A percentile compares a stretch with the other conserved stretches of the same genome.
Conservation (phyloP, 2,797 vertebrate genomes). For the Paedocypris micromegethes region DNA sequence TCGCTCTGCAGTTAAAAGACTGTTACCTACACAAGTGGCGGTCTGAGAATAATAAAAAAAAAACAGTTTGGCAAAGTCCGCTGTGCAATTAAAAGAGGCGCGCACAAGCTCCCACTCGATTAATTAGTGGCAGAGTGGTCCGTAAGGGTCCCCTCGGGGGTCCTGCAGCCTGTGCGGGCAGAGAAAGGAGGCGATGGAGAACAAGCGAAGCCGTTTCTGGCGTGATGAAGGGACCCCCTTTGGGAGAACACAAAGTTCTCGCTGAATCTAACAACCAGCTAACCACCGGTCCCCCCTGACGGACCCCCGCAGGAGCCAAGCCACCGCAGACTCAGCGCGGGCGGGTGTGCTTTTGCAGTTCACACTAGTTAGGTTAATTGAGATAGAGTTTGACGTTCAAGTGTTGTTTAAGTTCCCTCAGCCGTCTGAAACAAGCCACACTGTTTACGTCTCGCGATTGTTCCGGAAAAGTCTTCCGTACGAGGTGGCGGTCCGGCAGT, state of each 20-base stretch:
- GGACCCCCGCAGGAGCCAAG: constrained; percentile 46
- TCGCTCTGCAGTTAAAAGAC: constrained; percentile 76
- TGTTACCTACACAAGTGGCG: constrained; percentile 69
- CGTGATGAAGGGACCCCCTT: constrained; percentile 49
- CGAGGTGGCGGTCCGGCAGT: background rate
- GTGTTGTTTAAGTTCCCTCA: constrained; percentile 1
- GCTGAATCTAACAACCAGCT: constrained; percentile 53
- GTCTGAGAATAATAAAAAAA: constrained; percentile 49
- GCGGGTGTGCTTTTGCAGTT: constrained; percentile 54
- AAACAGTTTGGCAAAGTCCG: constrained; percentile 64
- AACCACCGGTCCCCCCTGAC: constrained; percentile 47
- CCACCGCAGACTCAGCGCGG: constrained; percentile 47
- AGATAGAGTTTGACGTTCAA: constrained; percentile 23
- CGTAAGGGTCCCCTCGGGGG: constrained; percentile 45
- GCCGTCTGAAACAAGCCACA: background rate
- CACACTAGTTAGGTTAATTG: constrained; percentile 44
- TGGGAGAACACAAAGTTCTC: constrained; percentile 63
- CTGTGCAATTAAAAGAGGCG: constrained; percentile 67
- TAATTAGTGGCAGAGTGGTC: constrained; percentile 72
- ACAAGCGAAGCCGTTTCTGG: constrained; percentile 49
- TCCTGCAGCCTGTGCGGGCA: constrained; percentile 44
- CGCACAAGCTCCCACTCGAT: constrained; percentile 63
- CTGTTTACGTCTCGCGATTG: background rate
- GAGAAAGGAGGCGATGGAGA: constrained; percentile 46
- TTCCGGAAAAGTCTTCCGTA: background rate